A percentile compares a stretch with the other conserved stretches of the same genome.
Evolutionary conservation across 2,797 vertebrate genomes (phyloP).

Genomic region (Notolepis coatsorum): DNA sequence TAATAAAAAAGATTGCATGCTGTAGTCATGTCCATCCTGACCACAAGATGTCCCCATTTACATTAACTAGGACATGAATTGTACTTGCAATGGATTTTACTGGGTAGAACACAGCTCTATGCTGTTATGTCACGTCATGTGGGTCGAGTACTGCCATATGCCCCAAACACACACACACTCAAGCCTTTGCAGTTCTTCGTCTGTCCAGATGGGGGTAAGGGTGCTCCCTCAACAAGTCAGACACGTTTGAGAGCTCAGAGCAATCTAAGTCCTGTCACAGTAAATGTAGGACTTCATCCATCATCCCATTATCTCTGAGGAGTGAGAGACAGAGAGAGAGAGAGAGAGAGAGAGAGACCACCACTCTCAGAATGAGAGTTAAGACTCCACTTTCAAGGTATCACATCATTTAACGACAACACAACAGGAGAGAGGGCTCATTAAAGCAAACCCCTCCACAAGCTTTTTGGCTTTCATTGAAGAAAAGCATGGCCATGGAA

Average conservation of each 20-base stretch:
- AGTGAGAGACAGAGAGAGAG: slow-evolving; percentile 27
- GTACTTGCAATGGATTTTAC: too few relatives aligned
- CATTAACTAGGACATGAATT: too few relatives aligned
- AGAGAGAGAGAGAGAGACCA: slow-evolving; percentile 13
- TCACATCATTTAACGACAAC: not conserved
- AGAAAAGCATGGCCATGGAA: slow-evolving; percentile 25
- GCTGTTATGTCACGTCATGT: too few relatives aligned
- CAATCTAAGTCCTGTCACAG: slow-evolving; percentile 74
- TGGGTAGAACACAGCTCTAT: too few relatives aligned
- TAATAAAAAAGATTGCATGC: too few relatives aligned
- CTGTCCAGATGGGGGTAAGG: slow-evolving; percentile 37
- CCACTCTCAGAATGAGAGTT: slow-evolving; percentile 35
- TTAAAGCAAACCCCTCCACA: slow-evolving; percentile 31
- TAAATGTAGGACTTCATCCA: slow-evolving; percentile 71
- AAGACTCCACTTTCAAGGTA: slow-evolving; percentile 15
- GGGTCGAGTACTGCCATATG: too few relatives aligned
- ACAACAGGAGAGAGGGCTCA: not conserved
- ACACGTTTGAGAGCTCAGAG: slow-evolving; percentile 56
- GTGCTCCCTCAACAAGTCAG: slow-evolving; percentile 39
- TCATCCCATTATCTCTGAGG: slow-evolving; percentile 67
- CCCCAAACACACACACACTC: not conserved
- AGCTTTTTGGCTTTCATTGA: slow-evolving; percentile 41
- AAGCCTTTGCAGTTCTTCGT: slow-evolving; percentile 32
- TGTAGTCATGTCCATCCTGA: too few relatives aligned
- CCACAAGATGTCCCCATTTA: too few relatives aligned